Evolutionary conservation across 2,797 vertebrate species (phyloP).

Genomic region (Antennarius maculatus): DNA sequence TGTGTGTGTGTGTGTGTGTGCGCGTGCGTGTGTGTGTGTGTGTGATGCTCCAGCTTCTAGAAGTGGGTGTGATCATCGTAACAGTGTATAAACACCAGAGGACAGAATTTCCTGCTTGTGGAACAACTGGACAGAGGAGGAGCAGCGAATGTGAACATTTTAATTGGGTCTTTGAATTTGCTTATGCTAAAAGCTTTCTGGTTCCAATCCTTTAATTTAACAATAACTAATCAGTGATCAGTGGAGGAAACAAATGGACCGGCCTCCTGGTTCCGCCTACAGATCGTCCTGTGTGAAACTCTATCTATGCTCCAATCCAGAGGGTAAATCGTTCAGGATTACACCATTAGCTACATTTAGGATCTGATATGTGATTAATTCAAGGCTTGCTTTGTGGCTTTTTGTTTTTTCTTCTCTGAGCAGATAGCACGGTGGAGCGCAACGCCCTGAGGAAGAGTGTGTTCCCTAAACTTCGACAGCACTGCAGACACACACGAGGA

Average conservation of each 20-base stretch:
- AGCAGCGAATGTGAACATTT: conserved; percentile 2
- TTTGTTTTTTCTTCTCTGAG: conserved; percentile 11
- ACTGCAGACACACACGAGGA: conserved; percentile 74
- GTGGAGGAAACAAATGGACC: conserved; percentile 32
- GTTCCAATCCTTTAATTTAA: not conserved
- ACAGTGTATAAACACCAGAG: conserved; percentile 43
- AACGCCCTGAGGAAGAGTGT: conserved; percentile 75
- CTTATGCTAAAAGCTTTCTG: conserved; percentile 3
- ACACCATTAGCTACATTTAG: not conserved
- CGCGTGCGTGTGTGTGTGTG: no score
- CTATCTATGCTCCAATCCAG: conserved; percentile 82
- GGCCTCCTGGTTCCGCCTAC: conserved; percentile 13
- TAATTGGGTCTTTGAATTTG: not conserved
- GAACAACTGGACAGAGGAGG: conserved; percentile 15
- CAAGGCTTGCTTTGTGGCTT: not conserved
- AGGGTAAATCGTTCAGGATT: conserved; percentile 64
- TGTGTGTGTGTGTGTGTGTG: no score
- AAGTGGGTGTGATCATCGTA: conserved; percentile 62
- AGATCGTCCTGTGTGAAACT: conserved; percentile 76
- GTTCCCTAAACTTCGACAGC: conserved; percentile 78
- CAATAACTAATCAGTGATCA: not conserved
- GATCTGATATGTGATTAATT: not conserved
- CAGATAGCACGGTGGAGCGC: conserved; percentile 80
- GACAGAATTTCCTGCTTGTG: conserved; percentile 65
- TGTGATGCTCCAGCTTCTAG: not conserved